A percentile compares a stretch with the other conserved stretches of the same genome.
Evolutionary conservation across 2,888 invertebrate species (phyloP).

Genomic region (Lamellibrachia columna): DNA sequence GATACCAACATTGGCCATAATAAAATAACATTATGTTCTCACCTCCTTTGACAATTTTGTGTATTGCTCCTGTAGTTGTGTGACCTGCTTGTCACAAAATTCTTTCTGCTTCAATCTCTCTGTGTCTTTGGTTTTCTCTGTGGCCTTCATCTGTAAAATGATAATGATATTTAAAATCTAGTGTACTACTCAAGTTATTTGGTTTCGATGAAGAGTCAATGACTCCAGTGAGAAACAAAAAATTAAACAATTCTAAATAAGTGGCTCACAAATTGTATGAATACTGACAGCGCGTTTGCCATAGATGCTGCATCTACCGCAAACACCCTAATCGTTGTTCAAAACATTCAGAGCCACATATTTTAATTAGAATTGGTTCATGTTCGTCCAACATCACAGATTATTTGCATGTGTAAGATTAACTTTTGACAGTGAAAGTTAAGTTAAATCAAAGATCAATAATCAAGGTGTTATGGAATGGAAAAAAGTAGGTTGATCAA

Average conservation of each 20-base stretch:
- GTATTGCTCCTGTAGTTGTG: background rate
- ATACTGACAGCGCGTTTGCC: too few relatives aligned
- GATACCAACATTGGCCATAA: background rate
- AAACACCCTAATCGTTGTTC: too few relatives aligned
- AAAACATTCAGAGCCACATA: too few relatives aligned
- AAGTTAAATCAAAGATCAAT: too few relatives aligned
- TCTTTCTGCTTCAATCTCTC: background rate
- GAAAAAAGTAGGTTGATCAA: background rate
- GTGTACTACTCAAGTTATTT: background rate
- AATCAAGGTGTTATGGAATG: too few relatives aligned
- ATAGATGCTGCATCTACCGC: too few relatives aligned
- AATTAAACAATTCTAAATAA: too few relatives aligned
- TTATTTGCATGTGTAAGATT: background rate
- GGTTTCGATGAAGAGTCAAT: too few relatives aligned
- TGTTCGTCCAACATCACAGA: background rate
- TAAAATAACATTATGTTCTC: background rate
- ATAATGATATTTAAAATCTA: background rate
- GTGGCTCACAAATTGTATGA: too few relatives aligned
- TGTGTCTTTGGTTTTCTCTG: background rate
- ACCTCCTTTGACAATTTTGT: background rate
- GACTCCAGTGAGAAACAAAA: too few relatives aligned
- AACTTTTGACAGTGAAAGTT: background rate
- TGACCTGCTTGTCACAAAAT: background rate
- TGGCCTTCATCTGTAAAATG: background rate
- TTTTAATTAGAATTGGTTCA: too few relatives aligned